Evolutionary conservation across 2,888 invertebrate genomes (phyloP).

Genomic region (Adelphocoris suturalis): DNA sequence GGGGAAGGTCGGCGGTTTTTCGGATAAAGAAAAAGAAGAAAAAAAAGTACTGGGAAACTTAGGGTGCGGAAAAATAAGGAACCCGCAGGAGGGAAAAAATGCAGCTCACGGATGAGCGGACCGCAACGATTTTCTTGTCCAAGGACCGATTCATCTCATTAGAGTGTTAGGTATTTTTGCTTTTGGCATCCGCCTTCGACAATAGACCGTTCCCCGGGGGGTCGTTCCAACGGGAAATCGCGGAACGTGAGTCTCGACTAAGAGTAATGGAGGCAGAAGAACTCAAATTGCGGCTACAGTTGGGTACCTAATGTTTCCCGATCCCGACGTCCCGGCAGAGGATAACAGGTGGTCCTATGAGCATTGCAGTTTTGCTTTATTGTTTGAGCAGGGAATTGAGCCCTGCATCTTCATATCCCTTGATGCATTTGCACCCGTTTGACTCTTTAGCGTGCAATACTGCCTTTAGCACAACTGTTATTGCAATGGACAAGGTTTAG

Average conservation of each 20-base stretch:
- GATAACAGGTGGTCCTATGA: no score
- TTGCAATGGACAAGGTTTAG: no score
- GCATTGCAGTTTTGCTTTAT: no score
- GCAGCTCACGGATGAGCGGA: not conserved
- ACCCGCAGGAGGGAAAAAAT: not conserved
- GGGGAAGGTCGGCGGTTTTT: conserved; percentile 14
- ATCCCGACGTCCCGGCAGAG: no score
- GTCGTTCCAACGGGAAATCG: not conserved
- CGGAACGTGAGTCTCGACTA: not conserved
- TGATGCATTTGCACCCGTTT: no score
- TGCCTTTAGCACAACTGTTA: no score
- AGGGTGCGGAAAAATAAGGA: not conserved
- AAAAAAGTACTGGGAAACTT: no score
- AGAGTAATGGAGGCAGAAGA: not conserved
- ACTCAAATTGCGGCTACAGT: not conserved
- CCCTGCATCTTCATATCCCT: no score
- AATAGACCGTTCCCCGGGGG: not conserved
- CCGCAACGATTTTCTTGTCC: not conserved
- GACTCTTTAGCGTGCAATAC: no score
- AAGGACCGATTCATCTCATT: not conserved
- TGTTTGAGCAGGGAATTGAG: no score
- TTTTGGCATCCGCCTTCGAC: conserved; percentile 14
- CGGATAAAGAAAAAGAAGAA: not conserved
- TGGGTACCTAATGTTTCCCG: no score
- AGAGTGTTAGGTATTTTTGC: not conserved